Percentiles rank a stretch among this genome's conserved stretches.
These are phyloP conservation scores for Mycalesis mineus DNA, from an alignment of 2,888 invertebrate species.

Conservation along the genomic window DNA sequence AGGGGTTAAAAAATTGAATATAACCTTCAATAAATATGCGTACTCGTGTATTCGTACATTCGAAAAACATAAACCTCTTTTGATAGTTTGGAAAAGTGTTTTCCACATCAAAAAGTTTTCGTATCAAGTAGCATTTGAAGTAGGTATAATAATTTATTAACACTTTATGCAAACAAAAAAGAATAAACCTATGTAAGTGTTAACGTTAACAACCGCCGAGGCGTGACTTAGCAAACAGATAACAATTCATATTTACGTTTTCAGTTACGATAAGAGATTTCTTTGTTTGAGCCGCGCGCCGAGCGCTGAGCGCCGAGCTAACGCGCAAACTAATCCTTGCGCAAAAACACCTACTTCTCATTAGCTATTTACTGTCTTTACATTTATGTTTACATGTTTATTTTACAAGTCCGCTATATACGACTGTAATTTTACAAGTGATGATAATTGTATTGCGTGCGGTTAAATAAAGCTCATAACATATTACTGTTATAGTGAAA, in stretches of 20 bases:
- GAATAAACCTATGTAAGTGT: not conserved
- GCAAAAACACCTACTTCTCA: slow-evolving; percentile 5
- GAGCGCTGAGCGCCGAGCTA: slow-evolving; percentile 10
- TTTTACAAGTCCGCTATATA: no score
- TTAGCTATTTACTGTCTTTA: not conserved
- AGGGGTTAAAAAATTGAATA: no score
- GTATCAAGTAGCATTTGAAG: no score
- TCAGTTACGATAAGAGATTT: slow-evolving; percentile 23
- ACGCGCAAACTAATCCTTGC: slow-evolving; percentile 12
- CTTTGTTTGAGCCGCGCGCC: slow-evolving; percentile 14
- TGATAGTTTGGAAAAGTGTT: no score
- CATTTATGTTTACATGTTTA: not conserved
- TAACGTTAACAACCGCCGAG: slow-evolving; percentile 8
- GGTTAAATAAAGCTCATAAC: no score
- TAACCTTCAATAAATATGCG: no score
- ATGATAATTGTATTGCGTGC: no score
- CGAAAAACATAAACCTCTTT: no score
- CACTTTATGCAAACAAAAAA: slow-evolving; percentile 14
- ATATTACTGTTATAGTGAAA: no score
- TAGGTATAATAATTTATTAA: no score
- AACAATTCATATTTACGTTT: slow-evolving; percentile 29
- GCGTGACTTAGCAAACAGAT: slow-evolving; percentile 27
- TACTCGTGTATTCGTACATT: no score
- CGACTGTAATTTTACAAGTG: no score
- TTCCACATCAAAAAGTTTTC: not conserved